phyloP scores from a whole-genome alignment of 2,113 vertebrate genomes.

The Setophaga kirtlandii region DNA sequence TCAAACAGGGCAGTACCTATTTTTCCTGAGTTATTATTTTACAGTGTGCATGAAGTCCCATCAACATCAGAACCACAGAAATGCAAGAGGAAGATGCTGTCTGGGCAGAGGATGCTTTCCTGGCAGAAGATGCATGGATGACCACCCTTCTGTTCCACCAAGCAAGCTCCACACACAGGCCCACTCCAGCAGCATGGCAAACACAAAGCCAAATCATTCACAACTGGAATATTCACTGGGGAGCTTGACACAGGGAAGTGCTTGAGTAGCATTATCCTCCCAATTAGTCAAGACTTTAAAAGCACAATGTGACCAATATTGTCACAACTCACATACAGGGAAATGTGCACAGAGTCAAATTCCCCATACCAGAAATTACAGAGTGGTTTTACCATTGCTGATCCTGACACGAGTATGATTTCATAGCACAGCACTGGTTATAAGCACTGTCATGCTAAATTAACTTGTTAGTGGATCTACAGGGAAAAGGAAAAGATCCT shows the following conservation, averaged over 20 bases:
- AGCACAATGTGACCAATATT: not conserved
- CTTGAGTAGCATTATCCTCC: not conserved
- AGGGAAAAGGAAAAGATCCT: not conserved
- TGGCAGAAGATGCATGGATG: rapidly evolving
- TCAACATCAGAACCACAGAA: rapidly evolving
- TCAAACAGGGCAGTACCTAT: not conserved
- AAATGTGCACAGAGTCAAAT: not conserved
- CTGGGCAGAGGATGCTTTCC: not conserved
- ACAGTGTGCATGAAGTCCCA: rapidly evolving
- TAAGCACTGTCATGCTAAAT: not conserved
- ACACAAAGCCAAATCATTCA: rapidly evolving
- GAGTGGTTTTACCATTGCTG: not conserved
- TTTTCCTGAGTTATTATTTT: not conserved
- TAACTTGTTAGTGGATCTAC: not conserved
- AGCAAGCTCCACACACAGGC: rapidly evolving
- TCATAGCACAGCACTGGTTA: not conserved
- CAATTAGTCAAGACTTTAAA: not conserved
- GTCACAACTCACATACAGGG: not conserved
- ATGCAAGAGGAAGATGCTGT: not conserved
- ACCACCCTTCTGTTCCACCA: not conserved
- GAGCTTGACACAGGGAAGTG: not conserved
- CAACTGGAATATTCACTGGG: not conserved
- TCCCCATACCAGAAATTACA: not conserved
- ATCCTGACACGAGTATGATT: not conserved
- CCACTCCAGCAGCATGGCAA: rapidly evolving